Base-by-base conservation (phyloP, 2,888 invertebrate genomes). In the Netelia virgata region DNA sequence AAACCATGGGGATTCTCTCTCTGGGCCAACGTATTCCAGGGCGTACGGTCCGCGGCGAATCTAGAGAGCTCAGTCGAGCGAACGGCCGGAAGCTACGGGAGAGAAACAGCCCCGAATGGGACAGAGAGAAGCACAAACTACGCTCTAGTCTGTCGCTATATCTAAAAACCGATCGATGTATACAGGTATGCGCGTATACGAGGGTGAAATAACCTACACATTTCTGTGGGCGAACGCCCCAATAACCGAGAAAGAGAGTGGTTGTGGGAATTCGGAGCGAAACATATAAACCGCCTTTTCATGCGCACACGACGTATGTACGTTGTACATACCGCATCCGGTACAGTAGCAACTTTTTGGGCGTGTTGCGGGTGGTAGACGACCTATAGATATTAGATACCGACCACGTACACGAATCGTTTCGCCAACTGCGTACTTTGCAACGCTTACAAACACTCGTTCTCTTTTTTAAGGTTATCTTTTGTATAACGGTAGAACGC, bases 101-200 rank as follows among this genome's bases (percentile, higher is more conserved):
- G 66, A 75, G 61, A 61, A 23, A 61, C 18, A 50, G 43, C 20
- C 1, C 50, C 11, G 72, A 55, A 57, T 16, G 36, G 57, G 57
- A 57, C 57, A 72, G 8, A 18, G 55, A 55, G 70, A 11, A 57
- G 14, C 23, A 14, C 18, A n/a, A 43, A 3, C n/a, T 5, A 28
- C 11, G 55, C 23, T 68, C 59, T 8, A 8, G n/a, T 3, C 9
- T 36, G 47, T 68, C 11, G 18, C 43, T 50, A n/a, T 53, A 69
- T 69, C 61, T 36, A 78, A 78, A 78, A 69, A 61, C 69, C 77
- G 77, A 78, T 78, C 69, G 69, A 77, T 77, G 28, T 43, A n/a
- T 59, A 61, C 18, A 47, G 10, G 14, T 47, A 47, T 47, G 14
- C 14, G 14, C 14, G 14, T 47, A 10, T 10, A 47, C 14, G 28